A percentile compares a stretch with the other conserved stretches of the same genome.
phyloP scores from a whole-genome alignment of 2,113 vertebrate genomes.

The Brachionichthys hirsutus region DNA sequence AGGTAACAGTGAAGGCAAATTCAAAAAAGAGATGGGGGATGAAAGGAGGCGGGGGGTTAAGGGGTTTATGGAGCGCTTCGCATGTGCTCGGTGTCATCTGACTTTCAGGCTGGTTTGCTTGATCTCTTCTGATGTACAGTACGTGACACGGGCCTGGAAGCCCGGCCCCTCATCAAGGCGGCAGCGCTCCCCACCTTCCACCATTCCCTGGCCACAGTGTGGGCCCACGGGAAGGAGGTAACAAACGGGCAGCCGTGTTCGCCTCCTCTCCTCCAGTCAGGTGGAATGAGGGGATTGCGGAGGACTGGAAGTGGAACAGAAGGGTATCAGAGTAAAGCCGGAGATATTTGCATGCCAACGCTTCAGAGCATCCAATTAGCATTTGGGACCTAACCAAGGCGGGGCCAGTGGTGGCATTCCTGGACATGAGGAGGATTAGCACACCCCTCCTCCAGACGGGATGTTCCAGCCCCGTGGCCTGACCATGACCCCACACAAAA shows the following conservation, averaged over 20 bases:
- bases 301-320: slow-evolving; percentile 73
- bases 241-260: slow-evolving; percentile 67
- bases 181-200: not conserved
- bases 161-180: slow-evolving; percentile 63
- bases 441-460: slow-evolving; percentile 28
- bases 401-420: slow-evolving; percentile 59
- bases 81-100: slow-evolving; percentile 78
- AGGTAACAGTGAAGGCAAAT: slow-evolving; percentile 11
- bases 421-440: slow-evolving; percentile 56
- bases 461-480: slow-evolving; percentile 43
- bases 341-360: slow-evolving; percentile 67
- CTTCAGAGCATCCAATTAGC: slow-evolving; percentile 72
- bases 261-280: slow-evolving; percentile 68
- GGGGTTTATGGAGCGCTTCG: slow-evolving; percentile 31
- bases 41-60: slow-evolving; percentile 7
- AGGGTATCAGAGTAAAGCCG: slow-evolving; percentile 65
- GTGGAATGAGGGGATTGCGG: slow-evolving; percentile 79
- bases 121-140: slow-evolving; percentile 80
- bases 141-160: slow-evolving; percentile 72
- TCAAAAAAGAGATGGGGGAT: slow-evolving; percentile 14
- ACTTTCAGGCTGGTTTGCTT: slow-evolving; percentile 75
- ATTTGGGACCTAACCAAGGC: slow-evolving; percentile 31
- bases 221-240: slow-evolving; percentile 54
- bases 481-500: slow-evolving; percentile 39
- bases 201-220: slow-evolving; percentile 8